Evolutionary conservation across 2,113 vertebrate genomes (phyloP).

Genomic region (Thinocorus orbignyianus): DNA sequence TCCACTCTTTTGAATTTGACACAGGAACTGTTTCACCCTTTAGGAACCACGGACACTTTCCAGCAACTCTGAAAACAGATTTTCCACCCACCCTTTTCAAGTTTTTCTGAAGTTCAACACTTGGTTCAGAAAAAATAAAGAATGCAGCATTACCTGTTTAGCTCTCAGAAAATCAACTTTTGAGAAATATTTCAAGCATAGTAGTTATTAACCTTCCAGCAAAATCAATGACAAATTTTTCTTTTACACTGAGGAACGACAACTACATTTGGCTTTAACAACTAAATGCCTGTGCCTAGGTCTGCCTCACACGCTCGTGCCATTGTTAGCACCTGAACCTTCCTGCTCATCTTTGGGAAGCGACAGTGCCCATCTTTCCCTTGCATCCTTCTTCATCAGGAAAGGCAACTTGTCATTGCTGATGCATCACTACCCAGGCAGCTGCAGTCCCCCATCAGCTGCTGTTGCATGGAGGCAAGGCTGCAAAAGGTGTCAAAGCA

Average conservation of each 20-base stretch:
- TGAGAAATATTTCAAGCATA: neutral
- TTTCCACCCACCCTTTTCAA: neutral
- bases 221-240: neutral
- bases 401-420: neutral
- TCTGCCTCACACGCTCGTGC: accelerated
- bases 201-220: neutral
- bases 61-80: neutral
- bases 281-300: neutral
- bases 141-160: neutral
- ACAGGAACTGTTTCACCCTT: neutral
- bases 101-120: neutral
- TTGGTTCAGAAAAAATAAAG: neutral
- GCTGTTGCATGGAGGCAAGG: neutral
- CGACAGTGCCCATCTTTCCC: neutral
- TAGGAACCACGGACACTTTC: neutral
- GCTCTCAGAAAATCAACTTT: neutral
- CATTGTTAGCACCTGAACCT: neutral
- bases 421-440: neutral
- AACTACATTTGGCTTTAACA: neutral
- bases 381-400: neutral
- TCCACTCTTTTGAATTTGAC: neutral
- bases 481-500: neutral
- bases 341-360: neutral
- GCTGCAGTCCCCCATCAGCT: neutral
- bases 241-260: neutral